Base-by-base conservation (phyloP, 1,140 invertebrate genomes). In the Teleopsis dalmanni region DNA sequence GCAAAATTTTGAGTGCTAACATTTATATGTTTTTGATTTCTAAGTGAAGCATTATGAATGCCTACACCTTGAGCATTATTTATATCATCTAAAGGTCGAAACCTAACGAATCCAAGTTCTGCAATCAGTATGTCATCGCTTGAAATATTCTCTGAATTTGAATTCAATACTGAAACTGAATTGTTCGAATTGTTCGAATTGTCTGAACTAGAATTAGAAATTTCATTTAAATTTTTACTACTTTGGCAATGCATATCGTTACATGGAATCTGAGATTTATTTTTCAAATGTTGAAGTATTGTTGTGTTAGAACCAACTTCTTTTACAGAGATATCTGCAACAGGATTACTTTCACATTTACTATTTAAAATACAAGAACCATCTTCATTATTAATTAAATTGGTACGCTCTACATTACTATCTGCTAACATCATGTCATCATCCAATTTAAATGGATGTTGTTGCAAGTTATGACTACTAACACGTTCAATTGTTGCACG, bases 91-190 rank as follows among this genome's bases (percentile, higher is more conserved):
- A 84, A 59, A 10, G 80, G 81, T 25, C 86, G 76, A 72, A 90
- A 91, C 43, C 88, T 75, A 2, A 90, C 81, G 62, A 91, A 89
- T 2, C 88, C 87, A 56, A 88, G 84, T 57, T 91, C 88, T 51
- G 86, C 86, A 5, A 89, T 86, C 35, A 91, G 72, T 85, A 90
- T 89, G 47, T 18, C 25, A 9, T 42, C 22, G 18, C 41, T 10
- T n/a, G n/a, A n/a, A n/a, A n/a, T n/a, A 10, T 13, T 42, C n/a
- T 19, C 16, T 4, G 26, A 11, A 10, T 2, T 29, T n/a, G 25
- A 22, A 42, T n/a, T 42, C n/a, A 19, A 26, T 8, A 25, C 25
- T 4, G 22, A 26, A 16, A 3, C 27, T 3, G 26, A 29, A 21
- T 25, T 21, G 11, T 29, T 43, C 5, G 26, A 43, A 31, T 11